Evolutionary conservation across 1,140 invertebrate species (phyloP), one percentile per base, ranked within the genome.

Genomic region (Diprion similis): DNA sequence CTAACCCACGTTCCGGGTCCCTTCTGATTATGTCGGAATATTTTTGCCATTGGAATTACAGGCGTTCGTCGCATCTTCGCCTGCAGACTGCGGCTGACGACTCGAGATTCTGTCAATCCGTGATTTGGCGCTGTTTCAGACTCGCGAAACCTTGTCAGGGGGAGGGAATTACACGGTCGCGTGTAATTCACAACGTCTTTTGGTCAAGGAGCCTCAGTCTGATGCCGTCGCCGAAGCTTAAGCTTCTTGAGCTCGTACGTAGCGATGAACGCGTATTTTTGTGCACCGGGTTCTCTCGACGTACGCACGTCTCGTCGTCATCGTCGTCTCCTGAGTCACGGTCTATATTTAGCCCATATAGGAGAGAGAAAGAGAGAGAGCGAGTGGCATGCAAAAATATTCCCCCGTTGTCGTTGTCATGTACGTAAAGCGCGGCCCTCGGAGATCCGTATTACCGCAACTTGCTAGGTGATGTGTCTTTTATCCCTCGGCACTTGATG

Each of bases 331-430:
- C 74, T 86, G 85, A 87, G 75, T 86, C 85, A 87, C 77, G 77
- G 75, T 80, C 81, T 86, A 80, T 82, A 86, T 87, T 86, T 88
- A 86, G 82, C 51, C 11, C n/a, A 0, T 37, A 37, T 37, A 37
- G 24, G 24, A 37, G 24, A 37, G 24, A 37, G 24, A 37, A 6
- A 37, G 24, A 37, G 24, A 37, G 24, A 37, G 51, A 59, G n/a
- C 51, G 51, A 59, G 51, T 37, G 24, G 24, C 51, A 59, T 9
- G 51, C 51, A 59, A 59, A 59, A 59, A 59, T 59, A 59, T 59
- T 15, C n/a, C 11, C 11, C 51, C 51, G 6, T 17, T 59, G 3
- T 13, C 11, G 11, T 59, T 59, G 6, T 59, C 51, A 59, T 37
- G 24, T 59, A 59, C 51, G 51, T 59, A 17, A 59, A 59, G 51